phyloP scores from a whole-genome alignment of 2,888 invertebrate species.

The Spisula solida region DNA sequence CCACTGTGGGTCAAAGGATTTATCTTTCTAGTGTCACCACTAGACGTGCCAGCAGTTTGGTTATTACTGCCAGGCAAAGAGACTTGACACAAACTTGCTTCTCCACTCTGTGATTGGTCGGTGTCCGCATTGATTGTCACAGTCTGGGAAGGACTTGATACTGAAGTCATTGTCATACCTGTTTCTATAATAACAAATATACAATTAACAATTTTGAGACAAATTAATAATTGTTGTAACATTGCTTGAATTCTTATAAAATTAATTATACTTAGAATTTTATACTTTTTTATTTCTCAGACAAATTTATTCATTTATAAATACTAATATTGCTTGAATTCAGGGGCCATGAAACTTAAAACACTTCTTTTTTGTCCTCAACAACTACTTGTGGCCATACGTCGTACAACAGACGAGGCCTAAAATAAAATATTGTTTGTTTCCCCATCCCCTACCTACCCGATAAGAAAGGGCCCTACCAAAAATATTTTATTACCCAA shows the following conservation, averaged over 20 bases:
- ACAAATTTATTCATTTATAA: neutral
- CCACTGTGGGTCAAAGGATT: neutral
- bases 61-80: too few species aligned
- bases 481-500: too few species aligned
- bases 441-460: too few species aligned
- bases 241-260: neutral
- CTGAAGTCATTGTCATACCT: neutral
- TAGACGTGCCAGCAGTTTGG: neutral
- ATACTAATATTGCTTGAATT: neutral
- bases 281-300: neutral
- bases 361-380: too few species aligned
- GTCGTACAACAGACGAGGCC: too few species aligned
- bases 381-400: too few species aligned
- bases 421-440: too few species aligned
- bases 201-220: neutral
- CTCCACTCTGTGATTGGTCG: neutral
- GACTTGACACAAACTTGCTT: neutral
- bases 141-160: neutral
- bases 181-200: conserved; percentile 11
- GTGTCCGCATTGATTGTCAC: neutral
- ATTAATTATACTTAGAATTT: too few species aligned
- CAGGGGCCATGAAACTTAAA: neutral
- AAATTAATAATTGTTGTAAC: neutral
- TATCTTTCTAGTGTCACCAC: neutral
- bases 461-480: too few species aligned